phyloP scores from a whole-genome alignment of 2,888 invertebrate genomes.

The Euzetes globulus region DNA sequence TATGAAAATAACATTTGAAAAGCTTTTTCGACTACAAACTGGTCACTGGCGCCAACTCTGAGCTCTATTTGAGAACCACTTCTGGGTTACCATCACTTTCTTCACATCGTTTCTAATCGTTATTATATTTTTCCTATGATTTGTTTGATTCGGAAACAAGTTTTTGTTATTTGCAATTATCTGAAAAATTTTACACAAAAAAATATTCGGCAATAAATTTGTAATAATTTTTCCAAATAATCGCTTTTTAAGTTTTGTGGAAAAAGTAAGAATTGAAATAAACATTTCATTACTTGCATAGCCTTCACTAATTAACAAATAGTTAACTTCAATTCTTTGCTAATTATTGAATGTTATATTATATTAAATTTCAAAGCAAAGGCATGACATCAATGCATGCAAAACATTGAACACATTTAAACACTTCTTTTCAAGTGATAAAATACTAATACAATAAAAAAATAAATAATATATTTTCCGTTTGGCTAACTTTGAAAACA shows the following conservation, averaged over 20 bases:
- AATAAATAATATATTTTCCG: background rate
- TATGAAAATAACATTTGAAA: background rate
- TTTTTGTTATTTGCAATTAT: background rate
- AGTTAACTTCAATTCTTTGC: background rate
- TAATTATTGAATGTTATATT: background rate
- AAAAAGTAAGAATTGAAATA: background rate
- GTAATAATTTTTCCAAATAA: too few relatives aligned
- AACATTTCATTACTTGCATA: background rate
- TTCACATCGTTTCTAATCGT: background rate
- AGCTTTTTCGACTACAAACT: background rate
- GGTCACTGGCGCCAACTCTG: slow-evolving; percentile 1
- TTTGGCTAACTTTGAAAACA: background rate
- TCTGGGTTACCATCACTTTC: slow-evolving; percentile 17
- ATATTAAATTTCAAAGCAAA: background rate
- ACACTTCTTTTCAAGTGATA: background rate
- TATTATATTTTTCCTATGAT: background rate
- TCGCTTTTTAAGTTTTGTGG: too few relatives aligned
- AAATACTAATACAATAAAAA: background rate
- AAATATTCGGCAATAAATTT: background rate
- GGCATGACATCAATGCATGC: slow-evolving; percentile 1
- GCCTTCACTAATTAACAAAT: slow-evolving; percentile 4
- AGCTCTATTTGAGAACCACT: background rate
- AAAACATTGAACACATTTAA: background rate
- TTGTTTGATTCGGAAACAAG: background rate
- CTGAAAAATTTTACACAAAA: too few relatives aligned